Evolutionary conservation across 2,797 vertebrate species (phyloP), one percentile per base, ranked within the genome.

Genomic region (Neostethus bicornis): DNA sequence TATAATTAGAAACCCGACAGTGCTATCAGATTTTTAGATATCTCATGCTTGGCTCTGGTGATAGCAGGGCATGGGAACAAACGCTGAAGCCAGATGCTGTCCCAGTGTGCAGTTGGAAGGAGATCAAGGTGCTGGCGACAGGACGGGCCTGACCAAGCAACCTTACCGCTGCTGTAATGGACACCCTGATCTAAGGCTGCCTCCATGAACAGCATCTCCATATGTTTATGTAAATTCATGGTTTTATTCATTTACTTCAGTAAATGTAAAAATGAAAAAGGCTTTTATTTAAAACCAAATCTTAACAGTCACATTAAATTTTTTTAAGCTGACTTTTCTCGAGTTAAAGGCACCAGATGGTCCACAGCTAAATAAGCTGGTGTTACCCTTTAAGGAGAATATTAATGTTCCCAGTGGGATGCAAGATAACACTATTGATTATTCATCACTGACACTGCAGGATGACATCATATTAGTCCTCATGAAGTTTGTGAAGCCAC

Each of bases 81-180:
- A 71, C 24, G 17, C 70, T 11, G 51, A 14, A 55, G 85, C 79
- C 88, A 91, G 85, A 85, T 89, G 78, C 76, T 45, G 66, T 83
- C 83, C 80, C 85, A 85, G 83, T 75, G 68, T 87, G 87, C 67
- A 74, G 39, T 73, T 85, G 87, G 87, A 89, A 51, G 62, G 73
- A 73, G 77, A 85, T 83, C 74, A 84, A 86, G 81, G 84, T 74
- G 57, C 60, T 79, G 70, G 78, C 64, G 45, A 50, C 23, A 38
- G 54, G 68, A 79, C 67, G 60, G 79, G 54, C 70, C 28, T 12
- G 59, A 61, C 71, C 11, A 23, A 41, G 58, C 73, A 81, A 80
- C 80, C 74, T 80, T 80, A 84, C 77, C 67, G 9, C 24, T 57
- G 44, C 75, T 47, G 72, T 74, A 80, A 83, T 61, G 60, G 62